Evolutionary conservation across 2,797 vertebrate genomes (phyloP).

Genomic region (Serranus cabrilla): DNA sequence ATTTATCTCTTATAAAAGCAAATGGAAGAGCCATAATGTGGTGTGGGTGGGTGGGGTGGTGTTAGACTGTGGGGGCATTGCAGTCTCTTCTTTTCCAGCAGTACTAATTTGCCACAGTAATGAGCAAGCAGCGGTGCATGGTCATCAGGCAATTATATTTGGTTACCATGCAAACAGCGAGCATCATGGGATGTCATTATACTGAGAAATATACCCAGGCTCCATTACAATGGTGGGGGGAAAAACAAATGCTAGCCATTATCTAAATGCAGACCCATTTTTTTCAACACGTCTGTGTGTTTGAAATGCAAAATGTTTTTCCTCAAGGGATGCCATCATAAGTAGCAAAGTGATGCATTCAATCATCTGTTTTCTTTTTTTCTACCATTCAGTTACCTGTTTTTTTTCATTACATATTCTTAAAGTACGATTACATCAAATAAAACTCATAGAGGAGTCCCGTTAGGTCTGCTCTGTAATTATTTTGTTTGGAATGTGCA

Average conservation of each 20-base stretch:
- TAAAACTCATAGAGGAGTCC: conserved; percentile 16
- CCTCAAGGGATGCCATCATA: conserved; percentile 11
- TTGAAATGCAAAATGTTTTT: conserved; percentile 42
- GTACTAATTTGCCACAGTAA: conserved; percentile 84
- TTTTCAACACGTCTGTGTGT: conserved; percentile 31
- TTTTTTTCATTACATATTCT: conserved; percentile 20
- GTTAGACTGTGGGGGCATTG: conserved; percentile 28
- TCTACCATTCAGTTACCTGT: conserved; percentile 6
- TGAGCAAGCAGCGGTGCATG: conserved; percentile 84
- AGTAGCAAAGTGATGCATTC: conserved; percentile 27
- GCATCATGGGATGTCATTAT: conserved; percentile 84
- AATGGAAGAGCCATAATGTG: conserved; percentile 64
- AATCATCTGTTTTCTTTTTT: background rate
- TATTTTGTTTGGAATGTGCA: conserved; percentile 43
- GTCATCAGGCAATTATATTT: conserved; percentile 87
- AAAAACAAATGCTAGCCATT: conserved; percentile 61
- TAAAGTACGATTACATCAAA: conserved; percentile 45
- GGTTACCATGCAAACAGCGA: conserved; percentile 85
- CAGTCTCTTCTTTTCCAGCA: conserved; percentile 65
- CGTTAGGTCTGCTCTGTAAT: conserved; percentile 30
- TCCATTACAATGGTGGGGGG: conserved; percentile 54
- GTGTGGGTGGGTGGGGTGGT: conserved; percentile 32
- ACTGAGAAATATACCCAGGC: conserved; percentile 69
- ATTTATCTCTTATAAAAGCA: conserved; percentile 63
- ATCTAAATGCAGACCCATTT: conserved; percentile 37